Evolutionary conservation across 2,888 invertebrate genomes (phyloP).

Genomic region (Bugulina stolonifera): DNA sequence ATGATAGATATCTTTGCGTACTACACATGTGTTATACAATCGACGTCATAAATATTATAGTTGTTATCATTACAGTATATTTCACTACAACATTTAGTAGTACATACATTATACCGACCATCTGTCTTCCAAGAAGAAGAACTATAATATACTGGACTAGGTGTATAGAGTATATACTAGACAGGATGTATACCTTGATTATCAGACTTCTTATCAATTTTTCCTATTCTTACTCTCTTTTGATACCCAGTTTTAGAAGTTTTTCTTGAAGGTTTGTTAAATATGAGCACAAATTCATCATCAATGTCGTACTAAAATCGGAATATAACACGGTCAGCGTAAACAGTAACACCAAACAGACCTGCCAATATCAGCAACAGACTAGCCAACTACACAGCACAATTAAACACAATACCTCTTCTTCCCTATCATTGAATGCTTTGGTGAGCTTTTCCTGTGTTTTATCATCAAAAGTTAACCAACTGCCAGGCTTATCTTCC

Average conservation of each 20-base stretch:
- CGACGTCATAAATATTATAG: no score
- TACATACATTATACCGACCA: neutral
- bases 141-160: neutral
- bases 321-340: neutral
- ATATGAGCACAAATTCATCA: conserved; percentile 35
- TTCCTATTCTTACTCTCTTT: conserved; percentile 36
- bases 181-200: conserved; percentile 22
- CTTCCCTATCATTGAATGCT: conserved; percentile 35
- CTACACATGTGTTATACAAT: no score
- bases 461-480: conserved; percentile 37
- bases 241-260: conserved; percentile 47
- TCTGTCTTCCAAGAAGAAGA: neutral
- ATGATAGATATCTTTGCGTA: no score
- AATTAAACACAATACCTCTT: no score
- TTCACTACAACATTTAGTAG: neutral
- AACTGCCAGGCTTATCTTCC: conserved; percentile 42
- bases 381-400: neutral
- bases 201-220: conserved; percentile 31
- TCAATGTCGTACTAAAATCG: conserved; percentile 31
- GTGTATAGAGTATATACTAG: neutral
- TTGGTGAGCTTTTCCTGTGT: conserved; percentile 33
- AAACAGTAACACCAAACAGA: no score
- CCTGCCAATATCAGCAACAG: neutral
- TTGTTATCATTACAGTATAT: no score
- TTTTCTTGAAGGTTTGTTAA: conserved; percentile 44